Percentiles rank a stretch among this genome's conserved stretches.
These are phyloP conservation scores for Ispidina picta DNA, from an alignment of 2,797 vertebrate genomes.

Conservation along the genomic window DNA sequence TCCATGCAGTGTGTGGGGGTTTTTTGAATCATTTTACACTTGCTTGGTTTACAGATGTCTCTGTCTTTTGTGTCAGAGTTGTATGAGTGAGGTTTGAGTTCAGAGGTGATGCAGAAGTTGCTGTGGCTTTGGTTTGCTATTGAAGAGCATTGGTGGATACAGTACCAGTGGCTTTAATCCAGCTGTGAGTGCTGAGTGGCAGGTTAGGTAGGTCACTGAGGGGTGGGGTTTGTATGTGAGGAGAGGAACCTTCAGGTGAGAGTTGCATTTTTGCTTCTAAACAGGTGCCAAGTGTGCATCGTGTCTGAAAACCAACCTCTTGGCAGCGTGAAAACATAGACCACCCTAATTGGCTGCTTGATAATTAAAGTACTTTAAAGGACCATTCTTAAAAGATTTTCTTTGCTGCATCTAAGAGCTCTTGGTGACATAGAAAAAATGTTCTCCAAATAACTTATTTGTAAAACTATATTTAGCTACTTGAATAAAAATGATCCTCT, in stretches of 20 bases:
- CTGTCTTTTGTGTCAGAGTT: neutral
- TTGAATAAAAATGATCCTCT: neutral
- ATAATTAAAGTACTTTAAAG: neutral
- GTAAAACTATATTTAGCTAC: constrained; percentile 39
- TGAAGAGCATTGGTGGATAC: neutral
- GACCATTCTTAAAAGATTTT: constrained; percentile 9
- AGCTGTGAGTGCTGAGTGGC: neutral
- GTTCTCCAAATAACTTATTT: constrained; percentile 25
- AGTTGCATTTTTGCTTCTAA: neutral
- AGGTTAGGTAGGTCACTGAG: neutral
- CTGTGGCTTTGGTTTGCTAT: neutral
- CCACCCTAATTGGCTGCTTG: neutral
- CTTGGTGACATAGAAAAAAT: neutral
- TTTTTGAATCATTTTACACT: neutral
- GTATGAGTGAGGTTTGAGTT: neutral
- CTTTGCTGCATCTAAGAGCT: neutral
- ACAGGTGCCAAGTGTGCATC: neutral
- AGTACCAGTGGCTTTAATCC: neutral
- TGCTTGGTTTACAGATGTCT: neutral
- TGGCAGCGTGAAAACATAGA: neutral
- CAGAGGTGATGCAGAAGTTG: neutral
- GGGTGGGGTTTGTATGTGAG: neutral
- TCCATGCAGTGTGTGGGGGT: neutral
- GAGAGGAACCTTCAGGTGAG: neutral
- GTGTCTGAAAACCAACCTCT: neutral